Evolutionary conservation across 2,113 vertebrate genomes (phyloP), one percentile per base, ranked within the genome.

Genomic region (Brachionichthys hirsutus): DNA sequence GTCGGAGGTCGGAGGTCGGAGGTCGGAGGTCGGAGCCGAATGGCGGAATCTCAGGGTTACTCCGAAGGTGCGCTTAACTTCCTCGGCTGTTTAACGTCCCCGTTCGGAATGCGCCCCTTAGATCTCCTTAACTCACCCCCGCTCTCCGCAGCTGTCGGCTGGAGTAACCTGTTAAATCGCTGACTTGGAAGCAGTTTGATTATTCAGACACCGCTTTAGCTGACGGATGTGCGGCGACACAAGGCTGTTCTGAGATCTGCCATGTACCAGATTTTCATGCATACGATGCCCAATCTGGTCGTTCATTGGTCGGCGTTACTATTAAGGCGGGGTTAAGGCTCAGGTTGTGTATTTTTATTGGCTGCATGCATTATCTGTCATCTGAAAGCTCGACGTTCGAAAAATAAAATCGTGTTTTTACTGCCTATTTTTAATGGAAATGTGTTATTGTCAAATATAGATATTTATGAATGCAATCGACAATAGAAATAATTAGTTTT

Each of bases 211-310:
- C 24, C 0, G 0, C 1, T 1, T 3, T 12, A 1, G 9, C 4
- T 3, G 0, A 0, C 0, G 5, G 11, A 1, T 7, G 1, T 10
- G 12, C 17, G 19, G 36, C 3, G 2, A 12, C 10, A 3, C 2
- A 14, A n/a, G 14, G 16, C 86, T 75, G 85, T 4, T 81, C 83
- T 73, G 40, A 54, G 81, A 83, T 75, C 86, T 46, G 85, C 24
- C 0, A n/a, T n/a, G 20, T 13, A 1, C 7, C 0, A 5, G 49
- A 20, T 40, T 67, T 36, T n/a, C 12, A 0, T 3, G n/a, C 50
- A 2, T 12, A 0, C 66, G 73, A 13, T 1, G 45, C 52, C 67
- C 24, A 9, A 3, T 44, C 35, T 14, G 4, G 15, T 24, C 36
- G n/a, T 2, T 80, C 52, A 91, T 89, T 89, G 83, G 88, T 60